Conservation (phyloP, 2,113 vertebrate genomes). For the Catharus bicknelli region DNA sequence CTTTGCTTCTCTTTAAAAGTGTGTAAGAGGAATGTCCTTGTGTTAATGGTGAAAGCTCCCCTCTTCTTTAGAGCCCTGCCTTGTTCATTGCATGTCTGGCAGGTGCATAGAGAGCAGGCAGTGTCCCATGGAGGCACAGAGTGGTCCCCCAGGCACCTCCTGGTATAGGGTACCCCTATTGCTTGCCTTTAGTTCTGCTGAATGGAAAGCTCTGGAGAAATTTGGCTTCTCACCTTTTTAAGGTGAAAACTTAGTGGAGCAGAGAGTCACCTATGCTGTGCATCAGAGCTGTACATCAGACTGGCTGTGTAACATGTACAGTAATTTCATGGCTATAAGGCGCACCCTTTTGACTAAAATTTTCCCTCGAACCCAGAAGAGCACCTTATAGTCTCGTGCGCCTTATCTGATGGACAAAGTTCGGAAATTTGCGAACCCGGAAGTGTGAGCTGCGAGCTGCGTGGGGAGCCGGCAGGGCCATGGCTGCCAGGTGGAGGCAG, state of each 20-base stretch:
- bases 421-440: no score
- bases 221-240: background rate
- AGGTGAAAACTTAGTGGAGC: background rate
- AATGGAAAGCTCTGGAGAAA: background rate
- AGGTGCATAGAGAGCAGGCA: background rate
- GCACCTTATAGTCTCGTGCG: no score
- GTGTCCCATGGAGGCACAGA: no score
- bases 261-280: background rate
- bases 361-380: no score
- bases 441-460: no score
- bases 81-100: background rate
- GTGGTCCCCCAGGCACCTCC: background rate
- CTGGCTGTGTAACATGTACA: background rate
- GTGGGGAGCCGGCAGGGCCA: no score
- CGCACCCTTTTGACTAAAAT: no score
- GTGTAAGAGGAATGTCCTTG: background rate
- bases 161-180: background rate
- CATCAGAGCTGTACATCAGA: background rate
- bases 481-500: no score
- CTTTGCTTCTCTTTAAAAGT: background rate
- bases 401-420: no score
- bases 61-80: background rate
- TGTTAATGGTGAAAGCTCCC: fast-evolving
- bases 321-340: no score
- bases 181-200: background rate